These are phyloP conservation scores for Caenorhabditis imperialis DNA, from an alignment of 2,888 invertebrate species.

Conservation along the genomic window DNA sequence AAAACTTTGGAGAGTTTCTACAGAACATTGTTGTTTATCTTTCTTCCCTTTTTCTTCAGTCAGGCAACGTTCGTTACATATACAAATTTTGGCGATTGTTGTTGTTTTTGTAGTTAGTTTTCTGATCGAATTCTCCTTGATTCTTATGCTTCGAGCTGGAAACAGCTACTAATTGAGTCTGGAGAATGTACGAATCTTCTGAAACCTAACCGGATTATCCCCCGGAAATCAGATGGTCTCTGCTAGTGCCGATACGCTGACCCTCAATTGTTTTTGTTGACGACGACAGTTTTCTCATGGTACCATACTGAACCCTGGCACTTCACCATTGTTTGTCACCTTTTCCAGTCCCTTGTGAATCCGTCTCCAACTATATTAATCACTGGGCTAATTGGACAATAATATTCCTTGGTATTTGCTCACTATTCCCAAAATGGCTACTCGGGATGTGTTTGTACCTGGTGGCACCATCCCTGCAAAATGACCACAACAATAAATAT, in stretches of 20 bases:
- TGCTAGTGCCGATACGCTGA: too few species aligned
- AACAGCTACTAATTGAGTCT: constrained; percentile 28
- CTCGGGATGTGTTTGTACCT: constrained; percentile 28
- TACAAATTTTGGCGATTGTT: constrained; percentile 39
- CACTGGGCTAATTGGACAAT: constrained; percentile 46
- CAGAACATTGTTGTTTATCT: constrained; percentile 33
- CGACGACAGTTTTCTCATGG: too few species aligned
- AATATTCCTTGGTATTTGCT: constrained; percentile 34
- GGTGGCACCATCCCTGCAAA: constrained; percentile 25
- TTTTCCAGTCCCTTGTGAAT: not conserved
- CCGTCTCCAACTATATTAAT: too few species aligned
- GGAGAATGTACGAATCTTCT: too few species aligned
- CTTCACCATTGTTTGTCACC: constrained; percentile 14
- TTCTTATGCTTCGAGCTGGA: constrained; percentile 21
- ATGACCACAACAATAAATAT: constrained; percentile 50
- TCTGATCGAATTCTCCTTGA: constrained; percentile 23
- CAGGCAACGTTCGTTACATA: constrained; percentile 20
- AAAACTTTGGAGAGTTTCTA: constrained; percentile 18
- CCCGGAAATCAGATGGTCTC: too few species aligned
- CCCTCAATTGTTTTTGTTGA: too few species aligned
- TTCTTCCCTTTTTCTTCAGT: not conserved
- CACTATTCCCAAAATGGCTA: constrained; percentile 48
- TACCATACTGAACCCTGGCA: too few species aligned
- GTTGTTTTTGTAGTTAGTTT: constrained; percentile 42
- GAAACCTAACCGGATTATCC: too few species aligned